A percentile compares a stretch with the other conserved stretches of the same genome.
Conservation (phyloP, 1,140 invertebrate species). For the Drosophila fuyamai region DNA sequence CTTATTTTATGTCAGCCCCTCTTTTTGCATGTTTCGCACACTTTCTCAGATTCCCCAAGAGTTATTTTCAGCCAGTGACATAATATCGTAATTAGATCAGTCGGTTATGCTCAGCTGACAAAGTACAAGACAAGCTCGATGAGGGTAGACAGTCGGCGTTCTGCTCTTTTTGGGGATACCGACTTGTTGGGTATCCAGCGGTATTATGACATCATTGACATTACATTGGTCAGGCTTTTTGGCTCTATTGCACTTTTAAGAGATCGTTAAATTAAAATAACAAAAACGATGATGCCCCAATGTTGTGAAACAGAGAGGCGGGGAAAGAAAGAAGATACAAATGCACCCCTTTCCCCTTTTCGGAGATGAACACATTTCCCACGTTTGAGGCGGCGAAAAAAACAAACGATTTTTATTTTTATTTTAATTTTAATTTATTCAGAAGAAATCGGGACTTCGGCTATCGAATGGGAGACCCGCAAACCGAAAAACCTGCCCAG, state of each 20-base stretch:
- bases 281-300: slow-evolving; percentile 29
- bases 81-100: slow-evolving; percentile 59
- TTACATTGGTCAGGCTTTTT: slow-evolving; percentile 47
- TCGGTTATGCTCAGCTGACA: slow-evolving; percentile 52
- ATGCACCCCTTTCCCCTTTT: slow-evolving; percentile 13
- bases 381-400: slow-evolving; percentile 58
- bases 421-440: slow-evolving; percentile 83
- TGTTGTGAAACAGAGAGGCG: slow-evolving; percentile 30
- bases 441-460: slow-evolving; percentile 76
- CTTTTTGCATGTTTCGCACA: background rate
- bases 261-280: slow-evolving; percentile 71
- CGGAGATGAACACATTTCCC: slow-evolving; percentile 77
- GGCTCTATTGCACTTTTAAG: slow-evolving; percentile 56
- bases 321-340: slow-evolving; percentile 9
- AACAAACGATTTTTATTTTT: slow-evolving; percentile 60
- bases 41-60: background rate
- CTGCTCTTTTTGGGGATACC: slow-evolving; percentile 1
- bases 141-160: slow-evolving; percentile 39
- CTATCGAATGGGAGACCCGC: slow-evolving; percentile 70
- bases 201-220: slow-evolving; percentile 50
- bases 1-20: background rate
- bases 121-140: slow-evolving; percentile 26
- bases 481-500: slow-evolving; percentile 48
- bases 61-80: slow-evolving; percentile 27
- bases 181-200: slow-evolving; percentile 2